phyloP scores from a whole-genome alignment of 2,797 vertebrate species.

The Rachycentron canadum region DNA sequence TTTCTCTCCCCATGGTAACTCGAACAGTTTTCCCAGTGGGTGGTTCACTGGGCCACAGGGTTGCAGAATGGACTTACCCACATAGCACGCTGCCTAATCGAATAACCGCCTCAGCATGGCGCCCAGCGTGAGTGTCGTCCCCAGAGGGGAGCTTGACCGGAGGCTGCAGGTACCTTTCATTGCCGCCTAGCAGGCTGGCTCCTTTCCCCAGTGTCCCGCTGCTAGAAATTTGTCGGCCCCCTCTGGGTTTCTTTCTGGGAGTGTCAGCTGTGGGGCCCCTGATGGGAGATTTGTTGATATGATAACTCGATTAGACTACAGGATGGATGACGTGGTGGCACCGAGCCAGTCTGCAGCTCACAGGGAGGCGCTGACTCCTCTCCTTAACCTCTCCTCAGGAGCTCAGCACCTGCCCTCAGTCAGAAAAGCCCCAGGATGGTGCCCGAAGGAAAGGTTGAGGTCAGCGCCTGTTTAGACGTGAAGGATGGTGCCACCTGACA shows the following conservation, averaged over 20 bases:
- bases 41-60: slow-evolving; percentile 65
- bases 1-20: slow-evolving; percentile 70
- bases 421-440: slow-evolving; percentile 78
- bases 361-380: slow-evolving; percentile 84
- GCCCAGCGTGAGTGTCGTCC: slow-evolving; percentile 86
- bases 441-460: slow-evolving; percentile 59
- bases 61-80: slow-evolving; percentile 85
- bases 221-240: slow-evolving; percentile 87
- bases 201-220: slow-evolving; percentile 81
- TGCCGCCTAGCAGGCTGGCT: slow-evolving; percentile 84
- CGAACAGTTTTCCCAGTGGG: slow-evolving; percentile 81
- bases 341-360: slow-evolving; percentile 76
- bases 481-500: slow-evolving; percentile 42
- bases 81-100: slow-evolving; percentile 88
- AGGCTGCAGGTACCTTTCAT: slow-evolving; percentile 94
- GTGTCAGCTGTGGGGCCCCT: slow-evolving; percentile 84
- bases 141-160: slow-evolving; percentile 83
- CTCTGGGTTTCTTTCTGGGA: slow-evolving; percentile 83
- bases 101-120: slow-evolving; percentile 91
- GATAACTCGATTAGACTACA: slow-evolving; percentile 88
- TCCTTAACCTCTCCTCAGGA: slow-evolving; percentile 91
- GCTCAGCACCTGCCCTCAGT: slow-evolving; percentile 85
- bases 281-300: slow-evolving; percentile 89
- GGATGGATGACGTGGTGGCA: slow-evolving; percentile 86
- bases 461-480: slow-evolving; percentile 60